Conservation (phyloP, 2,113 vertebrate species). For the Saccopteryx leptura region DNA sequence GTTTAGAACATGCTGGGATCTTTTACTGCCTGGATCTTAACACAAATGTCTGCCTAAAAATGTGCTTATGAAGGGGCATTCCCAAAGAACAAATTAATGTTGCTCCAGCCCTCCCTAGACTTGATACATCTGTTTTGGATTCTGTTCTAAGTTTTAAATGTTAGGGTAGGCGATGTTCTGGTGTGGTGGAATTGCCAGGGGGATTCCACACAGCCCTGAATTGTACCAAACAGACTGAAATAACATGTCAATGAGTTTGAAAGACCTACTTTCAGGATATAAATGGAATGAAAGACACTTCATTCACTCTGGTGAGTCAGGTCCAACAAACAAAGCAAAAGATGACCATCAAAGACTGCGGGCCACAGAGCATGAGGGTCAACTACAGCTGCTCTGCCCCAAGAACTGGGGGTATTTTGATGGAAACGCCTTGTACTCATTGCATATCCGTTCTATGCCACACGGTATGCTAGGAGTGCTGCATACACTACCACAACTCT, state of each 20-base stretch:
- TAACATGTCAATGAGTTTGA: not conserved
- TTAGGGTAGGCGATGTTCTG: slow-evolving; percentile 9
- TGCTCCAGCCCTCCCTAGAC: slow-evolving; percentile 56
- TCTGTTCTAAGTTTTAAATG: slow-evolving; percentile 70
- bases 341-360: not conserved
- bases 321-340: not conserved
- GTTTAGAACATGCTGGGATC: slow-evolving; percentile 17
- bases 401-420: accelerated
- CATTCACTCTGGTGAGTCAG: not conserved
- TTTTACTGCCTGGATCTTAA: slow-evolving; percentile 64
- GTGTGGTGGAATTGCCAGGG: not conserved
- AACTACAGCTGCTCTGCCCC: accelerated
- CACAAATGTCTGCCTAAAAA: slow-evolving; percentile 49
- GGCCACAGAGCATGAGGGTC: too few species aligned
- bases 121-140: slow-evolving; percentile 74
- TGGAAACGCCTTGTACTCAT: not conserved
- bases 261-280: not conserved
- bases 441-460: not conserved
- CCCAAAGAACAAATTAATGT: slow-evolving; percentile 47
- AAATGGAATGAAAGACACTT: not conserved
- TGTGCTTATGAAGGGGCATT: slow-evolving; percentile 60
- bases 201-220: not conserved
- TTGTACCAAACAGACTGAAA: not conserved
- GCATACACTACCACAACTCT: not conserved
- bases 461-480: not conserved